These are phyloP conservation scores for Sminthurides bifidus DNA, from an alignment of 1,140 invertebrate species.

Conservation along the genomic window DNA sequence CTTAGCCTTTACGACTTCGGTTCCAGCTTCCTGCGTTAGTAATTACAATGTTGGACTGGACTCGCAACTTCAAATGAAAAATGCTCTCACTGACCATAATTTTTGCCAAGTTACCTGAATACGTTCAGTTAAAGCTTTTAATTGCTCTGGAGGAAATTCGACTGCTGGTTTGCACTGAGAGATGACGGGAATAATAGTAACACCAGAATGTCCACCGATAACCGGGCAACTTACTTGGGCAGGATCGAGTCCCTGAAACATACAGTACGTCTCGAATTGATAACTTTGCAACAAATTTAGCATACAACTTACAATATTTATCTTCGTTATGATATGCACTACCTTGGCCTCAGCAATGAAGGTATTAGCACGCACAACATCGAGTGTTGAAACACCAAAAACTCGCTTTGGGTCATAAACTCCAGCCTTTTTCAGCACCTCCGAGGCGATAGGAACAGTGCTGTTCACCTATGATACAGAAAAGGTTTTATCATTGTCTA, in stretches of 20 bases:
- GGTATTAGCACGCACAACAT: constrained; percentile 68
- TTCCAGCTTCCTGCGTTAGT: constrained; percentile 48
- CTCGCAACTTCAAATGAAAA: neutral
- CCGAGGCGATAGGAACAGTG: constrained; percentile 55
- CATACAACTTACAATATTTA: no score
- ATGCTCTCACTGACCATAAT: neutral
- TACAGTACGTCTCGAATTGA: no score
- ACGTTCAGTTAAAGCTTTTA: constrained; percentile 40
- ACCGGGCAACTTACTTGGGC: constrained; percentile 60
- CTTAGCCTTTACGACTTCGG: constrained; percentile 53
- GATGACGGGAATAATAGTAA: constrained; percentile 59
- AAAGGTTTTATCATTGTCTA: neutral
- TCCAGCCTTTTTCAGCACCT: constrained; percentile 53
- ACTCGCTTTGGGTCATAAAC: constrained; percentile 54
- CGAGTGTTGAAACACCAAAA: constrained; percentile 67
- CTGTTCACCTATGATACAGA: constrained; percentile 37
- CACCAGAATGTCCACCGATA: constrained; percentile 59
- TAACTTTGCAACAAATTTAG: no score
- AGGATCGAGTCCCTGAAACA: constrained; percentile 37
- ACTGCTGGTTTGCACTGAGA: constrained; percentile 52
- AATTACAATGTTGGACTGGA: constrained; percentile 33
- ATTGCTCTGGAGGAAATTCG: constrained; percentile 42
- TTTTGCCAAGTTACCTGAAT: constrained; percentile 34
- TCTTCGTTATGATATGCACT: no score
- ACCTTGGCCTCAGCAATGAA: constrained; percentile 42